These are phyloP conservation scores for Phrixothrix hirtus DNA, from an alignment of 2,888 invertebrate species.

Conservation along the genomic window DNA sequence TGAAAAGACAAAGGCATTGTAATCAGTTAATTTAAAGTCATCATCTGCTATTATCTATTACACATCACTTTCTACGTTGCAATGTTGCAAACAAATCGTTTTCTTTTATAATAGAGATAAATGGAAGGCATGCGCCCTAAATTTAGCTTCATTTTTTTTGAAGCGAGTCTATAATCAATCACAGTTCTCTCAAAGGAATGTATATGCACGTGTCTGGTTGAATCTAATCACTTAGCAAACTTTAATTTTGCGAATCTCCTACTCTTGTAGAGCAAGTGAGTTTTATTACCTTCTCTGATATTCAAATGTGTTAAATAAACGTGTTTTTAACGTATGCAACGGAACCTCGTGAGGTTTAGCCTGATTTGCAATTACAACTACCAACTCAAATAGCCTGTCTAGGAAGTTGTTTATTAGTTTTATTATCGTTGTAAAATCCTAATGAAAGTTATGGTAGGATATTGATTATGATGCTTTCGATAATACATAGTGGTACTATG, in stretches of 20 bases:
- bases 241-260: slow-evolving; percentile 16
- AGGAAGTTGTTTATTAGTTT: slow-evolving; percentile 11
- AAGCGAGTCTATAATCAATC: slow-evolving; percentile 28
- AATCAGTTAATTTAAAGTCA: not conserved
- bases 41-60: slow-evolving; percentile 16
- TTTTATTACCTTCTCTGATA: not conserved
- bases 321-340: not conserved
- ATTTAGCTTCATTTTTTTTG: slow-evolving; percentile 32
- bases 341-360: not conserved
- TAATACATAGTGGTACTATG: slow-evolving; percentile 10
- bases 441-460: slow-evolving; percentile 11
- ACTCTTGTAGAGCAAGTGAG: not conserved
- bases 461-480: slow-evolving; percentile 15
- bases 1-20: too few relatives aligned
- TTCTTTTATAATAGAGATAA: slow-evolving; percentile 37
- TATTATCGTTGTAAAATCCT: slow-evolving; percentile 8
- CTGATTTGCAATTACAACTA: slow-evolving; percentile 8
- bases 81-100: slow-evolving; percentile 31
- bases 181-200: slow-evolving; percentile 29
- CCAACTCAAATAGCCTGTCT: slow-evolving; percentile 6
- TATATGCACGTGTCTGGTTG: slow-evolving; percentile 29
- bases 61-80: slow-evolving; percentile 16
- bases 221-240: slow-evolving; percentile 32
- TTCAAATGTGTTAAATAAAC: slow-evolving; percentile 9
- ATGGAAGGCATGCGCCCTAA: slow-evolving; percentile 30